Conservation (phyloP, 1,140 invertebrate genomes). For the Drosophila equinoxialis region DNA sequence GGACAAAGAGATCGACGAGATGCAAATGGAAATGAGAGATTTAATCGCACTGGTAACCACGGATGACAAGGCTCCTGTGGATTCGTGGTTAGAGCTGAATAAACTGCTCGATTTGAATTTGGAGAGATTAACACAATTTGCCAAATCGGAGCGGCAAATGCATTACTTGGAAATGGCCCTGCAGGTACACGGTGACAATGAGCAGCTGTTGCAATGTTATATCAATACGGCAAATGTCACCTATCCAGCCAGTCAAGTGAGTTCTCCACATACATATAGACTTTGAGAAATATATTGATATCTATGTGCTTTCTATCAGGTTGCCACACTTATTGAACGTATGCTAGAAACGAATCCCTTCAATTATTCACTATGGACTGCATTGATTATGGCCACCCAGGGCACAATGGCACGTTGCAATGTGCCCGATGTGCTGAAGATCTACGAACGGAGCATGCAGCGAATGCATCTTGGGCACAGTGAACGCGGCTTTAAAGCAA, state of each 20-base stretch:
- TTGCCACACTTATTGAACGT: conserved; percentile 80
- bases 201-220: conserved; percentile 85
- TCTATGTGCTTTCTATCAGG: conserved; percentile 84
- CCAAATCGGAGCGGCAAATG: conserved; percentile 59
- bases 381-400: conserved; percentile 85
- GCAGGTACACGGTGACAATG: conserved; percentile 84
- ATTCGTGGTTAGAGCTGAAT: conserved; percentile 51
- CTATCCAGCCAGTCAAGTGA: conserved; percentile 65
- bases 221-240: conserved; percentile 41
- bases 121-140: conserved; percentile 46
- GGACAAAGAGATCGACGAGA: not conserved
- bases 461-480: conserved; percentile 83
- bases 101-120: conserved; percentile 41
- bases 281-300: conserved; percentile 82
- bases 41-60: conserved; percentile 21
- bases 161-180: conserved; percentile 45
- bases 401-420: conserved; percentile 86
- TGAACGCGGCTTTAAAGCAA: conserved; percentile 6
- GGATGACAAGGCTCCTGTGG: conserved; percentile 12
- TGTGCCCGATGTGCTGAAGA: conserved; percentile 84
- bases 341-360: conserved; percentile 83
- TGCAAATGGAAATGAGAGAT: not conserved
- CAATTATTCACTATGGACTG: conserved; percentile 85
- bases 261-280: not conserved
- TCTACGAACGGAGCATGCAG: conserved; percentile 85